Conservation (phyloP, 1,140 invertebrate genomes). For the Drosophila neocordata region DNA sequence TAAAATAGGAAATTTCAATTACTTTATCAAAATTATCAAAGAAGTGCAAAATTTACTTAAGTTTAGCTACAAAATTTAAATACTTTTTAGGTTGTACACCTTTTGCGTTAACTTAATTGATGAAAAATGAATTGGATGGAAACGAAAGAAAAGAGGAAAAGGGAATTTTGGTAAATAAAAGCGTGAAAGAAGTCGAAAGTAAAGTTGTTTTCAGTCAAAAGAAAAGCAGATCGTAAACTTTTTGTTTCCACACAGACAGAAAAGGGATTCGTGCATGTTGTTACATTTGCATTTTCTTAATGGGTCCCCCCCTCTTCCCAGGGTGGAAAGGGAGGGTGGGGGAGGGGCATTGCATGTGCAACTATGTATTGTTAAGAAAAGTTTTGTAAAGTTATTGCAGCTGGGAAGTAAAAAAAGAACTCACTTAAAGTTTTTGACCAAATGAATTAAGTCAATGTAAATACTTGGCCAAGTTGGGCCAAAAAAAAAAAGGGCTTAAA, state of each 20-base stretch:
- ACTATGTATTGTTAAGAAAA: conserved; percentile 31
- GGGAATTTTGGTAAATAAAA: background rate
- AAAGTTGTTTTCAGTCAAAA: background rate
- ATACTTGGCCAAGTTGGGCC: background rate
- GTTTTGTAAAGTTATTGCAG: conserved; percentile 46
- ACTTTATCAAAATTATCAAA: too few species aligned
- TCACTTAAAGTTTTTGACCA: conserved; percentile 31
- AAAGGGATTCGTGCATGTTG: background rate
- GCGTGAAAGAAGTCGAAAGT: background rate
- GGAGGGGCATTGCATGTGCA: background rate
- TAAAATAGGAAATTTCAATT: too few species aligned
- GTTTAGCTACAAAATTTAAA: background rate
- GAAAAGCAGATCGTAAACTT: conserved; percentile 6
- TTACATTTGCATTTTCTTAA: conserved; percentile 3
- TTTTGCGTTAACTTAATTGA: background rate
- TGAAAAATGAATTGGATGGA: background rate
- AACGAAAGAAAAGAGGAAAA: background rate
- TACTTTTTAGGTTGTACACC: background rate
- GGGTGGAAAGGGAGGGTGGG: background rate
- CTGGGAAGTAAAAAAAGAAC: background rate
- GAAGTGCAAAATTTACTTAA: too few species aligned
- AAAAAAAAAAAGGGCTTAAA: background rate
- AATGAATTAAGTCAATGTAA: conserved; percentile 41
- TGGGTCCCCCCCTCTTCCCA: background rate
- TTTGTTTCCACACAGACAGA: conserved; percentile 1